Conservation (phyloP, 2,113 vertebrate genomes). For the Lophochroa leadbeateri region DNA sequence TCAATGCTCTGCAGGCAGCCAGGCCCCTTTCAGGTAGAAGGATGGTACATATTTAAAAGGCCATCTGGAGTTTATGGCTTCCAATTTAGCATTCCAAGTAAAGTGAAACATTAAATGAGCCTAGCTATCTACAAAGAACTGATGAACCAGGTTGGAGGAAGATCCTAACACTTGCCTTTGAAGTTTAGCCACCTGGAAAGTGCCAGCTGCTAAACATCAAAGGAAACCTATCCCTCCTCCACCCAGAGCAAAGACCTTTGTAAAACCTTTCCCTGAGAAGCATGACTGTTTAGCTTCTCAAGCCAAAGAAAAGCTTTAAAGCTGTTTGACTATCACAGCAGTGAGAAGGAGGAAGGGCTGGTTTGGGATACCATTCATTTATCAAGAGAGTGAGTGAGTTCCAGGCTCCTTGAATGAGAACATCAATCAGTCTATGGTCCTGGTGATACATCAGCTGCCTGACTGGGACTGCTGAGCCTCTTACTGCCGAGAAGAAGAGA, state of each 20-base stretch:
- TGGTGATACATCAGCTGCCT: neutral
- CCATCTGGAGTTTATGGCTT: slow-evolving; percentile 64
- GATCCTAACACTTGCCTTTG: slow-evolving; percentile 57
- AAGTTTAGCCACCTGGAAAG: slow-evolving; percentile 60
- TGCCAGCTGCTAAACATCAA: slow-evolving; percentile 56
- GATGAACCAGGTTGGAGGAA: slow-evolving; percentile 36
- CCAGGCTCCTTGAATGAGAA: neutral
- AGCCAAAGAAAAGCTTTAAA: slow-evolving; percentile 46
- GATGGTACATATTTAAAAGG: slow-evolving; percentile 32
- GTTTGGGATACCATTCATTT: neutral
- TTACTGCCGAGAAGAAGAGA: neutral
- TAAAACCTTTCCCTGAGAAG: slow-evolving; percentile 20
- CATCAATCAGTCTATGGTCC: slow-evolving; percentile 6
- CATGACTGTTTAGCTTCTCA: slow-evolving; percentile 51
- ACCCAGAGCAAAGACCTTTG: slow-evolving; percentile 38
- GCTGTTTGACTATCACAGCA: neutral
- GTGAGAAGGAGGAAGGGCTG: slow-evolving; percentile 19
- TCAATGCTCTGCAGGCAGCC: neutral
- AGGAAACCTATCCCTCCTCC: slow-evolving; percentile 55
- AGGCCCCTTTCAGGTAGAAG: slow-evolving; percentile 47
- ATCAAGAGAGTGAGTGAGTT: slow-evolving; percentile 2
- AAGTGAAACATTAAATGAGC: slow-evolving; percentile 46
- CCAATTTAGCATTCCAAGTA: slow-evolving; percentile 52
- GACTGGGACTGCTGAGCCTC: neutral
- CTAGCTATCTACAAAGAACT: slow-evolving; percentile 46